Percentiles rank a stretch among this genome's conserved stretches.
These are phyloP conservation scores for Atrina japonica DNA, from an alignment of 2,888 invertebrate species.

Conservation along the genomic window DNA sequence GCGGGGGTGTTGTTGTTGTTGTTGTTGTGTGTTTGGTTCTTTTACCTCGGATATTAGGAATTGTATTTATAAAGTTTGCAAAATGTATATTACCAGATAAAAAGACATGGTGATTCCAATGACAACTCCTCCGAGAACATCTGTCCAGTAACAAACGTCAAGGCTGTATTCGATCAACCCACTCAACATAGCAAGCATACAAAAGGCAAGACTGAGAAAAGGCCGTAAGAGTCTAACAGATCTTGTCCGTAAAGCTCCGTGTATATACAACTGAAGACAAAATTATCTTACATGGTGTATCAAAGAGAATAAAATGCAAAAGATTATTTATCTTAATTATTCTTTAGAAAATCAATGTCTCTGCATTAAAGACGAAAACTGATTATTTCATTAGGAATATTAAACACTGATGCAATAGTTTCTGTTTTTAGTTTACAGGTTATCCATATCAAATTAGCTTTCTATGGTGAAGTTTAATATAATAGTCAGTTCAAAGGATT, in stretches of 20 bases:
- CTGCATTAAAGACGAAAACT: too few relatives aligned
- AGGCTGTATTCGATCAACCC: constrained; percentile 80
- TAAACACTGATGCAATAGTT: too few relatives aligned
- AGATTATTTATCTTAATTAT: background rate
- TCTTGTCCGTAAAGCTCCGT: constrained; percentile 80
- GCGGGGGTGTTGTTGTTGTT: too few relatives aligned
- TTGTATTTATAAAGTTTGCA: background rate
- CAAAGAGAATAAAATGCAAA: background rate
- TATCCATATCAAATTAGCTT: too few relatives aligned
- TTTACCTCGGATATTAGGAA: background rate
- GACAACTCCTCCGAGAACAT: constrained; percentile 80
- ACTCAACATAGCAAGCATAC: constrained; percentile 80
- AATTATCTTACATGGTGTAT: background rate
- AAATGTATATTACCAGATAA: constrained; percentile 78
- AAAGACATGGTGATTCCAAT: constrained; percentile 80
- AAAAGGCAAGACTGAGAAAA: constrained; percentile 80
- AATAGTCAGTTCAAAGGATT: too few relatives aligned
- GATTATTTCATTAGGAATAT: too few relatives aligned
- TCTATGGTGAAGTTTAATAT: too few relatives aligned
- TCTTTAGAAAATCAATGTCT: too few relatives aligned
- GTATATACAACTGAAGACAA: constrained; percentile 80
- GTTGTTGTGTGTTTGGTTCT: too few relatives aligned
- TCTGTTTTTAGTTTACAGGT: too few relatives aligned
- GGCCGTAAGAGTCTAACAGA: constrained; percentile 81
- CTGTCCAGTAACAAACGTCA: constrained; percentile 81